A percentile compares a stretch with the other conserved stretches of the same genome.
Evolutionary conservation across 2,888 invertebrate species (phyloP).

Genomic region (Caenorhabditis macrosperma): DNA sequence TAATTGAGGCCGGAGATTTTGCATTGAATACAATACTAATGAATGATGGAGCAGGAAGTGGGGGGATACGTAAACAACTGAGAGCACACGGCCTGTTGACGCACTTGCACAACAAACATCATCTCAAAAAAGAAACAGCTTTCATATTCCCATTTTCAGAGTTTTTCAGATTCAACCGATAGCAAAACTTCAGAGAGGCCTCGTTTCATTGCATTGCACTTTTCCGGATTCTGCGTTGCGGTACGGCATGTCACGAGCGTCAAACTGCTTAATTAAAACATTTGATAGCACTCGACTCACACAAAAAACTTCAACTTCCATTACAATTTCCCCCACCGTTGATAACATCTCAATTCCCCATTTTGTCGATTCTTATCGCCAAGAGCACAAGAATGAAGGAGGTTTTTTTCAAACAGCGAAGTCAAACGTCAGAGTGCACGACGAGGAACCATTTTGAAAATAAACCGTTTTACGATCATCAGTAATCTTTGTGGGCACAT

Average conservation of each 20-base stretch:
- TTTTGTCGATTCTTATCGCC: conserved; percentile 23
- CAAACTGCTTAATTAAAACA: not conserved
- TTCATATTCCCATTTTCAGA: not conserved
- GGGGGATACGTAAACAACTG: not conserved
- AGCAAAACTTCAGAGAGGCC: not conserved
- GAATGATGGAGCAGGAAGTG: conserved; percentile 3
- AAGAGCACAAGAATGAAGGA: conserved; percentile 8
- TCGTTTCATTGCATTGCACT: conserved; percentile 34
- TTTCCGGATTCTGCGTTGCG: conserved; percentile 39
- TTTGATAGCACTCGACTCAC: not conserved
- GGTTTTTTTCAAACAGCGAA: conserved; percentile 30
- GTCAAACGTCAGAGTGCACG: conserved; percentile 41
- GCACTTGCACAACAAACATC: not conserved
- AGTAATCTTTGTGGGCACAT: not conserved
- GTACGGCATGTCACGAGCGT: conserved; percentile 18
- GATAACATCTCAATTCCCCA: conserved; percentile 19
- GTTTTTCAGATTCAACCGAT: not conserved
- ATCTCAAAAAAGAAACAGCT: not conserved
- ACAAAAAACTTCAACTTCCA: not conserved
- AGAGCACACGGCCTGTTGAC: conserved; percentile 15
- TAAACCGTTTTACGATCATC: conserved; percentile 19
- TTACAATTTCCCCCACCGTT: conserved; percentile 17
- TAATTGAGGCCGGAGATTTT: conserved; percentile 7
- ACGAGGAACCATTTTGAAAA: conserved; percentile 16
- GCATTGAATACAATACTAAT: conserved; percentile 5